Evolutionary conservation across 2,888 invertebrate genomes (phyloP).

Genomic region (Antheraea assamensis): DNA sequence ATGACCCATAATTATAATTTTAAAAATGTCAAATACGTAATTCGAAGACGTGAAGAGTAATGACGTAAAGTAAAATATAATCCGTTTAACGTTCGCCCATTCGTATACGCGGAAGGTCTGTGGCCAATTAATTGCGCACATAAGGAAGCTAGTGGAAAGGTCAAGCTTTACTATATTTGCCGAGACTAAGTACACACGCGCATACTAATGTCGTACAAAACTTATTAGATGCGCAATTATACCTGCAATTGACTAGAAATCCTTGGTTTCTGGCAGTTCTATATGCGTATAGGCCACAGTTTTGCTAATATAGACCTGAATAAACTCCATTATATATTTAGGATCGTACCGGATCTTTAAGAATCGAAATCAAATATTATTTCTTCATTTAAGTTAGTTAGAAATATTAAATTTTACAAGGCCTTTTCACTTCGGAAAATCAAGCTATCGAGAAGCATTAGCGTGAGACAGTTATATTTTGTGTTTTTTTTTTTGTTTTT

Average conservation of each 20-base stretch:
- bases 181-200: constrained; percentile 18
- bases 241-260: neutral
- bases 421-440: no score
- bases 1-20: neutral
- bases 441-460: no score
- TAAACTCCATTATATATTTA: neutral
- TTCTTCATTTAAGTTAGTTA: neutral
- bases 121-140: constrained; percentile 54
- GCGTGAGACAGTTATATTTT: no score
- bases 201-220: constrained; percentile 29
- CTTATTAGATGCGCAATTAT: constrained; percentile 19
- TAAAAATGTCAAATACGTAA: neutral
- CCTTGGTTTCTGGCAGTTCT: neutral
- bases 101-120: constrained; percentile 50
- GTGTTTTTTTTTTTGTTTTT: no score
- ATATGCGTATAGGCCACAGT: neutral
- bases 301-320: neutral
- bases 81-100: neutral
- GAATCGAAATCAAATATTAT: neutral
- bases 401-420: neutral
- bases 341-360: neutral
- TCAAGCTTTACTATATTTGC: constrained; percentile 18
- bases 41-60: neutral
- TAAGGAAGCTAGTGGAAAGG: constrained; percentile 45
- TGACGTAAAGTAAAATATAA: neutral